Conservation (phyloP, 2,797 vertebrate species). For the Sebastes itinus region DNA sequence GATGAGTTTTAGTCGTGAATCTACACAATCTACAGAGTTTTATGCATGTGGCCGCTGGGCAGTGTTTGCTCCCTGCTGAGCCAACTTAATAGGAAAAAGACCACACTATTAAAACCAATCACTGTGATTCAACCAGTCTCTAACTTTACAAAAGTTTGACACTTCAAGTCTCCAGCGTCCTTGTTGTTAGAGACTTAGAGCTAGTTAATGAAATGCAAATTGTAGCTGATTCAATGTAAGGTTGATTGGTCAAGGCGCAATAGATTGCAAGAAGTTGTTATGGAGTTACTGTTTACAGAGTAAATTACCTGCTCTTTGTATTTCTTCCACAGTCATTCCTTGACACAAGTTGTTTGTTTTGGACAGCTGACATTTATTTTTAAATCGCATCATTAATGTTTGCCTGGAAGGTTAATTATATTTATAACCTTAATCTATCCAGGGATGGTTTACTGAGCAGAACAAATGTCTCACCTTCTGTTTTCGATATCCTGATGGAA, state of each 20-base stretch:
- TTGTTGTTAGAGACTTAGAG: background rate
- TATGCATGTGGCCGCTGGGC: background rate
- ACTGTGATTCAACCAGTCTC: background rate
- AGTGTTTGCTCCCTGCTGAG: background rate
- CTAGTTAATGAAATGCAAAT: slow-evolving; percentile 14
- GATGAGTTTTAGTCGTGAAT: background rate
- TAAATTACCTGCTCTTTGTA: background rate
- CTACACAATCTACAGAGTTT: background rate
- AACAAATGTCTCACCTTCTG: background rate
- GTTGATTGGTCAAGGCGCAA: background rate
- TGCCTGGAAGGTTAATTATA: slow-evolving; percentile 31
- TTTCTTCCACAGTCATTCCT: background rate
- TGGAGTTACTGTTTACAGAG: background rate
- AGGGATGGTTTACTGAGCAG: slow-evolving; percentile 8
- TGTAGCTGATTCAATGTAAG: background rate
- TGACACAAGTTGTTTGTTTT: background rate
- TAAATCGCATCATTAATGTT: background rate
- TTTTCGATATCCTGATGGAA: background rate
- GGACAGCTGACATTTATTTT: slow-evolving; percentile 18
- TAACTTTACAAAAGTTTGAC: background rate
- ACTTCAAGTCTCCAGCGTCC: background rate
- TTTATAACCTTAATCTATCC: background rate
- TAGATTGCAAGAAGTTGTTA: background rate
- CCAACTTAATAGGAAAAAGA: background rate
- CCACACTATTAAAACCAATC: background rate